Evolutionary conservation across 2,113 vertebrate species (phyloP).

Genomic region (Myrmecobius fasciatus): DNA sequence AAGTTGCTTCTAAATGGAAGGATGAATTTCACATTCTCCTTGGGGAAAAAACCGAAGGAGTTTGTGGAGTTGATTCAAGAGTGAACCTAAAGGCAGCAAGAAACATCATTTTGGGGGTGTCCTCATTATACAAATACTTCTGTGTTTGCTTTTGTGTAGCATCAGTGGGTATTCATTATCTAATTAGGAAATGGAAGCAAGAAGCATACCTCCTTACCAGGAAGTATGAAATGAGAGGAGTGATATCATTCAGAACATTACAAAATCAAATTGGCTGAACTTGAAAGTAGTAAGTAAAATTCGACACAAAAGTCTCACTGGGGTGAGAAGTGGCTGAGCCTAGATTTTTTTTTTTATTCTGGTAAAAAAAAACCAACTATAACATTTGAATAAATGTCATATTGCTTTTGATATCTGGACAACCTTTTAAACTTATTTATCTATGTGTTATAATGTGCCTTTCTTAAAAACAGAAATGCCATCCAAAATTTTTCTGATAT

Average conservation of each 20-base stretch:
- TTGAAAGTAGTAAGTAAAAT: not conserved
- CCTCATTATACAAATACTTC: too few species aligned
- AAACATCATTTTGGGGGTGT: too few species aligned
- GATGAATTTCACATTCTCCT: too few species aligned
- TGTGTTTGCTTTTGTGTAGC: too few species aligned
- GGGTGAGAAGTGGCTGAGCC: not conserved
- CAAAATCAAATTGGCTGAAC: not conserved
- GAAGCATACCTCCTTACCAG: not conserved
- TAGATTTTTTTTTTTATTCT: not conserved
- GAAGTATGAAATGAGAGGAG: too few species aligned
- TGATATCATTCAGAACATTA: not conserved
- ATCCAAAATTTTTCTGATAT: conserved; percentile 93
- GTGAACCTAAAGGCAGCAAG: too few species aligned
- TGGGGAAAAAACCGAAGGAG: too few species aligned
- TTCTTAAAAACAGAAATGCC: conserved; percentile 90
- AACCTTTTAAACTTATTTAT: conserved; percentile 75
- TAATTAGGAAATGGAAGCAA: not conserved
- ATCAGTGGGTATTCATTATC: not conserved
- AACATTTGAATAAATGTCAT: not conserved
- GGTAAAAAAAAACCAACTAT: not conserved
- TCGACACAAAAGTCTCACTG: not conserved
- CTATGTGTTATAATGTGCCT: conserved; percentile 86
- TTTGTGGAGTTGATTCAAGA: too few species aligned
- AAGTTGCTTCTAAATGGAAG: too few species aligned
- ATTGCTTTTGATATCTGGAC: not conserved